Base-by-base conservation (phyloP, 2,888 invertebrate species). In the Hartigia nigra region DNA sequence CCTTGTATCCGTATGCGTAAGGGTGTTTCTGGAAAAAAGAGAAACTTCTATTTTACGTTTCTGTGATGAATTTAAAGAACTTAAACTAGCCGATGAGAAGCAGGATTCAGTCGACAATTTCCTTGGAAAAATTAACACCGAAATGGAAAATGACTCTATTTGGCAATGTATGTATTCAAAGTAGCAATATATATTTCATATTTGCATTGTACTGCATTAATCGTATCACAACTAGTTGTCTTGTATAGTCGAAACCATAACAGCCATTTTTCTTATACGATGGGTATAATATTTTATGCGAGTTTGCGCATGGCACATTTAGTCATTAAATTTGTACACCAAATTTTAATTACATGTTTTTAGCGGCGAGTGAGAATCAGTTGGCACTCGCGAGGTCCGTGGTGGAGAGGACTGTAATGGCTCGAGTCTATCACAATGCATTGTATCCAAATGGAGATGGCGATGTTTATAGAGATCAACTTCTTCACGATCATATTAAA, bases 371-470 rank as follows among this genome's bases (percentile, higher is more conserved):
- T 82, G 92, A 94, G 31, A 92, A 93, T 82, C 95, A 97, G 88
- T 90, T 97, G 69, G 95, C 96, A 81, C 94, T 95, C 86, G 97
- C 96, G 0, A 95, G 96, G 87, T 92, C 95, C 80, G 96, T 97
- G 5, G 95, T 99, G 82, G 99, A 99, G 91, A 94, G 98, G 75
- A 95, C 96, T n/a, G 95, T 99, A 12, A 96, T 99, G 94, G 96
- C 97, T 76, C 94, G 96, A 37, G 96, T 99, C 78, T 99, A 99
- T 92, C 94, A 96, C 70, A 96, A 97, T 89, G 98, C 99, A 75
- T 94, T 99, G 92, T 98, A 98, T 92, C 99, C 99, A 11, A 99
- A 99, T 91, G 98, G 98, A 4, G 99, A 99, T 91, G 98, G 97
- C 0, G 99, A 99, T 92, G 94, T 97, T 82, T 95, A 96, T 35